Base-by-base conservation (phyloP, 2,888 invertebrate species). In the Aplocera efformata region DNA sequence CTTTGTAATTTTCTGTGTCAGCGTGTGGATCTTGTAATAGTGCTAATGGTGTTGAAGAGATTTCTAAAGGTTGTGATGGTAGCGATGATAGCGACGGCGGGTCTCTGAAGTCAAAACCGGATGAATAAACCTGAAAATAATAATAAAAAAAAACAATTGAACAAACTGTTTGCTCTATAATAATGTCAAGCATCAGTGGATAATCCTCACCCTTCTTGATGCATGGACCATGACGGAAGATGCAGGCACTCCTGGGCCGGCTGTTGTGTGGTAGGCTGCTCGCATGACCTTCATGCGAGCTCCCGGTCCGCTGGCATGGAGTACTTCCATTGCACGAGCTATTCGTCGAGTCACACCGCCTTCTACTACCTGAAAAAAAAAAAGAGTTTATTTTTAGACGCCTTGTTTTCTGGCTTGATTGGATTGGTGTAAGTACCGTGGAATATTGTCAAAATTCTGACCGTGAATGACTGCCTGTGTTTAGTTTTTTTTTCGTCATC, bases 251-350 rank as follows among this genome's bases (percentile, higher is more conserved):
- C 85, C 86, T 1, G 82, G 80, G 0, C 77, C 83, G 5, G 85
- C 72, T 0, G 84, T 68, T 32, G 85, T 76, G 63, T 88, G 88
- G 60, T 82, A 88, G 0, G 91, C 73, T 28, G 93, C 91, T 56
- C 93, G 91, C 84, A 94, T 90, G 50, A 94, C 93, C 61, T 93
- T 92, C 64, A 94, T 84, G 20, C 90, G 90, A 31, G 92, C 91
- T 5, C 91, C 92, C 28, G 93, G 92, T 47, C 90, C 91, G 67
- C 91, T 92, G 35, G 92, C 90, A 66, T 93, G 90, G 53, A 93
- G 88, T 59, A 94, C 93, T 77, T 94, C 94, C 85, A 94, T 89
- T 0, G 88, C 88, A 1, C 88, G 82, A 32, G 88, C 85, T 24
- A 90, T 84, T 20, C 86, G 89, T 40, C 90, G 79, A 48, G 86